Evolutionary conservation across 1,140 invertebrate genomes (phyloP), one percentile per base, ranked within the genome.

Genomic region (Neomicropteryx cornuta): DNA sequence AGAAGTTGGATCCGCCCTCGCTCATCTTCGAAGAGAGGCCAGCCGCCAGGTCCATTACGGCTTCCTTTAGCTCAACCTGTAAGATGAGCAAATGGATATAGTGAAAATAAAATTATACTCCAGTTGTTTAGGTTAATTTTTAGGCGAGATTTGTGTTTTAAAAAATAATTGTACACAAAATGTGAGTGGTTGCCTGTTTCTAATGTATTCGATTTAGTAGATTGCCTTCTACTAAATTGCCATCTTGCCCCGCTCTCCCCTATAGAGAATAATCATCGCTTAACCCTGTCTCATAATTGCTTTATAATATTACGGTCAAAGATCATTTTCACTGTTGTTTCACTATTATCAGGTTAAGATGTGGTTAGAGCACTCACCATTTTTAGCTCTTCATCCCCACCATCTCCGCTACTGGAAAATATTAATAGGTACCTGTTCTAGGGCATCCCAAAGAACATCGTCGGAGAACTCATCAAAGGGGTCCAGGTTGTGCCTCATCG

Each of bases 401-500:
- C n/a, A n/a, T n/a, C n/a, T n/a, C n/a, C n/a, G n/a, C n/a, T n/a
- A n/a, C n/a, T n/a, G n/a, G n/a, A n/a, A n/a, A n/a, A n/a, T n/a
- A n/a, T n/a, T n/a, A n/a, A 8, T 22, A 31, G 16, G 45, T 47
- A 75, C 79, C 52, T 83, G 75, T 39, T 82, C 79, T 1, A 95
- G 59, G 2, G 82, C 85, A 41, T 74, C 66, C 90, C 90, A 95
- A 0, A 96, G 53, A 33, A 79, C 70, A 4, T 72, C 70, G 53
- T 95, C 89, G 0, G 71, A 66, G 56, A 79, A 85, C 46, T 82
- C 72, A 30, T 83, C 75, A 47, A 89, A 89, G 1, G 87, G 87
- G 64, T 92, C 87, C 6, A 91, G 62, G 64, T 91, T 92, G 51
- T 77, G 77, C 3, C 87, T 66, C 60, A 93, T 74, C 18, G 76